A percentile compares a stretch with the other conserved stretches of the same genome.
Conservation (phyloP, 2,888 invertebrate genomes). For the Conistra vaccinii region DNA sequence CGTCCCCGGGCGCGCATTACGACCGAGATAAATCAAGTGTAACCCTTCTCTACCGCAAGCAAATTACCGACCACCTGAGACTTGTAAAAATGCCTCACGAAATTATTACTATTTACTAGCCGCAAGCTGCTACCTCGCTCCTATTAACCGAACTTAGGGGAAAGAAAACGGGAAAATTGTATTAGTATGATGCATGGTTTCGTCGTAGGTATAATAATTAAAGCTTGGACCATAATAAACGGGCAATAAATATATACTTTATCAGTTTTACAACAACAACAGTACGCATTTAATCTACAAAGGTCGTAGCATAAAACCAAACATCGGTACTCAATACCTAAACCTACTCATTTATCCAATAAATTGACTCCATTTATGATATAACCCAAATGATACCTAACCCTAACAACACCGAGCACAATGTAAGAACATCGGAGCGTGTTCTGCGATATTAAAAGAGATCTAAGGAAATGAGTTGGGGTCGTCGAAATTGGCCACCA, state of each 20-base stretch:
- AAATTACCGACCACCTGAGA: conserved; percentile 90
- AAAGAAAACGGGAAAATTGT: conserved; percentile 48
- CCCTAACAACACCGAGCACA: conserved; percentile 69
- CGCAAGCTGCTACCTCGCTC: conserved; percentile 63
- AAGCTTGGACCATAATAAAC: background rate
- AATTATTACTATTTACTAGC: conserved; percentile 77
- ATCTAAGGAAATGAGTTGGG: conserved; percentile 83
- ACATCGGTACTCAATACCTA: conserved; percentile 10
- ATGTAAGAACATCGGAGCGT: conserved; percentile 67
- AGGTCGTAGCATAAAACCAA: conserved; percentile 14
- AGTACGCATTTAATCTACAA: conserved; percentile 17
- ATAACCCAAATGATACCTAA: conserved; percentile 68
- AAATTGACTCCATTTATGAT: conserved; percentile 64
- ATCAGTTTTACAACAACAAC: background rate
- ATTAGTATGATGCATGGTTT: conserved; percentile 18
- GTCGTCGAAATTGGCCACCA: conserved; percentile 82
- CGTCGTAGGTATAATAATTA: background rate
- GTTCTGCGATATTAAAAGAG: conserved; percentile 80
- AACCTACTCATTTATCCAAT: conserved; percentile 16
- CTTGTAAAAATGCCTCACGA: conserved; percentile 86
- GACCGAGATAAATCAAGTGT: conserved; percentile 85
- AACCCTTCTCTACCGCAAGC: conserved; percentile 86
- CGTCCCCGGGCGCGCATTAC: conserved; percentile 86
- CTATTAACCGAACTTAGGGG: conserved; percentile 66
- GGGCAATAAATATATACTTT: background rate